Evolutionary conservation across 2,113 vertebrate genomes (phyloP), one percentile per base, ranked within the genome.

Genomic region (Saguinus midas): DNA sequence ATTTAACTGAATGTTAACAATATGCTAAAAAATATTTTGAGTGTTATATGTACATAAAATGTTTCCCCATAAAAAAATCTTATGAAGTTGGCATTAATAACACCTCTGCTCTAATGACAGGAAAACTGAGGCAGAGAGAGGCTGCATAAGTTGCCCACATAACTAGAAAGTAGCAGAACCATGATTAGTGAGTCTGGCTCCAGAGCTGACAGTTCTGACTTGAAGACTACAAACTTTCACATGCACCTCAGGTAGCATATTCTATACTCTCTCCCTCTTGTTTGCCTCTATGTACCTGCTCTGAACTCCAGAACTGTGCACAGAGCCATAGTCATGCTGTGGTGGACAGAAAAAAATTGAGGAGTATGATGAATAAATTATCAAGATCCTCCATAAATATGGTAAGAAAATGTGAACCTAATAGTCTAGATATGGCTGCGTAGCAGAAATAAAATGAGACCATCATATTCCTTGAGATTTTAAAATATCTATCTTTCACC

Each of bases 101-200:
- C 17, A 43, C 23, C 20, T 68, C 35, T 3, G 45, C 79, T 85
- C 84, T 88, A 92, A 5, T n/a, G 1, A 17, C 55, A 14, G 2
- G 55, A 43, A 93, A 72, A 73, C 18, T 45, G 45, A 64, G 52
- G 12, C 16, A 25, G 21, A 40, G 1, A 79, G 25, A 43, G 7
- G 6, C 37, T 40, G 18, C 1, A 0, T n/a, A 37, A 68, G 8
- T 29, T 25, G 10, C n/a, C 14, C 5, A 40, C 0, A 3, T 21
- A 66, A 29, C 6, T 72, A 50, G 66, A 14, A 80, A 55, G n/a
- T 17, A 17, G 16, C 29, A 72, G 32, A 84, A 57, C 6, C 5
- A 0, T 6, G 21, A 32, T 17, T 45, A 14, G n/a, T 8, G 11
- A 43, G 8, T 58, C 20, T 58, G 76, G 4, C 21, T 29, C 68